Evolutionary conservation across 2,797 vertebrate genomes (phyloP).

Genomic region (Pipistrellus nathusii): DNA sequence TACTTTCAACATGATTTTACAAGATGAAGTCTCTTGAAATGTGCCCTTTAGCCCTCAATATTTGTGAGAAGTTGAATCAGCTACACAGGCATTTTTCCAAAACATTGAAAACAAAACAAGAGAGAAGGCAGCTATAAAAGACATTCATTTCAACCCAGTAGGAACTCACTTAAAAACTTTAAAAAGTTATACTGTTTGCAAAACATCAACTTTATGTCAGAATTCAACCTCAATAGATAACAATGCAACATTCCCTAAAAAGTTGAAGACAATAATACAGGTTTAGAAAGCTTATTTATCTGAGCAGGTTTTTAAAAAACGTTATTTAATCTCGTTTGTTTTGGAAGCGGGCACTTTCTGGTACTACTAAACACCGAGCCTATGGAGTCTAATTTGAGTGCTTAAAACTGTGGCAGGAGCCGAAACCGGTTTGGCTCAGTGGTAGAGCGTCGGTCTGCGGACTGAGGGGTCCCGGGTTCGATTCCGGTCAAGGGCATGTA

Average conservation of each 20-base stretch:
- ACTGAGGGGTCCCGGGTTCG: too few relatives aligned
- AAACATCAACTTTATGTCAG: constrained; percentile 52
- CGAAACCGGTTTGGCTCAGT: too few relatives aligned
- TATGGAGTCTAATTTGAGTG: not conserved
- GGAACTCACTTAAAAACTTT: not conserved
- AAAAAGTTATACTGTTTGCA: constrained; percentile 48
- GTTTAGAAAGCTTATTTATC: constrained; percentile 4
- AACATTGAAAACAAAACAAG: constrained; percentile 42
- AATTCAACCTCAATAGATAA: not conserved
- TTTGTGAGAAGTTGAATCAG: constrained; percentile 56
- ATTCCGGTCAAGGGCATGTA: too few relatives aligned
- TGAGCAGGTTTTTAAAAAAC: not conserved
- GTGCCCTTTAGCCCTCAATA: constrained; percentile 52
- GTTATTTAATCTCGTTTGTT: constrained; percentile 3
- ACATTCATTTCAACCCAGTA: constrained; percentile 60
- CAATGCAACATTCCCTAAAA: constrained; percentile 31
- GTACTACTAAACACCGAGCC: not conserved
- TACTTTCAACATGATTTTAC: constrained; percentile 30
- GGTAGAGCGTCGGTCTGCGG: too few relatives aligned
- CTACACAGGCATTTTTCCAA: constrained; percentile 50
- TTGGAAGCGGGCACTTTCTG: not conserved
- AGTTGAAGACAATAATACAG: not conserved
- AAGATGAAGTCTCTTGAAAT: not conserved
- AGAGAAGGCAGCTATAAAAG: constrained; percentile 23
- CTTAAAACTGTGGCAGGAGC: not conserved